Evolutionary conservation across 2,797 vertebrate genomes (phyloP).

Genomic region (Muscicapa striata): DNA sequence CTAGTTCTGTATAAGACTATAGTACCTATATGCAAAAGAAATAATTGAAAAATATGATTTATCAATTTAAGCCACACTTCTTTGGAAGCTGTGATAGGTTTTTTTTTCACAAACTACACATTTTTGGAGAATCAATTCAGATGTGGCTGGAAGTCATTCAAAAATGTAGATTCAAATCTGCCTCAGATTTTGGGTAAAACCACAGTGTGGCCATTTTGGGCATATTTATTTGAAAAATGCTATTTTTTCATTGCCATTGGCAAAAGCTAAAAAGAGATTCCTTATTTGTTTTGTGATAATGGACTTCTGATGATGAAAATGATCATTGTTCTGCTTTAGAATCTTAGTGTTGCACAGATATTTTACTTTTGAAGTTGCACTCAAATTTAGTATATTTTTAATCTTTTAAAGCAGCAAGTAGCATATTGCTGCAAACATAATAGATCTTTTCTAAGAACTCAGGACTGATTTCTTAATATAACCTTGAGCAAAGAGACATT

Average conservation of each 20-base stretch:
- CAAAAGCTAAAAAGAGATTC: constrained; percentile 40
- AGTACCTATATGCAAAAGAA: not conserved
- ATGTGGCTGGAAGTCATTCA: constrained; percentile 49
- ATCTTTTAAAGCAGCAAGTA: not conserved
- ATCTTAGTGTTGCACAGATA: constrained; percentile 21
- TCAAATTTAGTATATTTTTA: not conserved
- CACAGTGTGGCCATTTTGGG: constrained; percentile 27
- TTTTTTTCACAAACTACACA: not conserved
- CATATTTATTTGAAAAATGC: constrained; percentile 39
- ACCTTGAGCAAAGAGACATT: not conserved
- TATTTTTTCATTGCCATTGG: constrained; percentile 21
- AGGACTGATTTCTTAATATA: not conserved
- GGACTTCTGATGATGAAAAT: constrained; percentile 37
- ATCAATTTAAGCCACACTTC: not conserved
- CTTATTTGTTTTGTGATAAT: constrained; percentile 53
- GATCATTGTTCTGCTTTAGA: constrained; percentile 15
- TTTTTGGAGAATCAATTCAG: constrained; percentile 50
- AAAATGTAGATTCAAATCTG: constrained; percentile 54
- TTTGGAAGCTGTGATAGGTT: not conserved
- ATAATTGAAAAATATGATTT: not conserved
- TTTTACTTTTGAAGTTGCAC: constrained; percentile 33
- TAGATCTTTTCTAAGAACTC: not conserved
- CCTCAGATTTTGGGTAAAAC: constrained; percentile 20
- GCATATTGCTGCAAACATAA: not conserved
- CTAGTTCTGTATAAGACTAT: not conserved